Base-by-base conservation (phyloP, 2,888 invertebrate genomes). In the Philopedon plagiatum region DNA sequence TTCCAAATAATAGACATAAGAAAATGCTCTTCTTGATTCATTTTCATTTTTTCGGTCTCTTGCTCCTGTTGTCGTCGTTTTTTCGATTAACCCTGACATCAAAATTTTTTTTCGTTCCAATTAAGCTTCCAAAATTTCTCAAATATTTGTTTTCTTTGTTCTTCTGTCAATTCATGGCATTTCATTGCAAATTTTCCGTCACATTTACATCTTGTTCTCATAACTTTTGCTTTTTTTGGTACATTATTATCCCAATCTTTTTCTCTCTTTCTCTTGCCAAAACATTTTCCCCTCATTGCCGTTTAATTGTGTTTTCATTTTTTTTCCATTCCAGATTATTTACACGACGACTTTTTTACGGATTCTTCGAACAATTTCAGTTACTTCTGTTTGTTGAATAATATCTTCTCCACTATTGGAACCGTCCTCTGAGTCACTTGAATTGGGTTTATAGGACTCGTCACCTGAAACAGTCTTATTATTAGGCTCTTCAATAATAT, bases 101-200 rank as follows among this genome's bases (percentile, higher is more conserved):
- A 9, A 29, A 69, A 44, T 41, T 49, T 56, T n/a, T 73, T 65
- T 63, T 73, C 65, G 15, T 56, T 57, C 61, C 73, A 73, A n/a
- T 32, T 49, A 9, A 66, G 26, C 11, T 68, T 61, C 65, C 49
- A 71, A 65, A 66, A 67, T 19, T 26, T n/a, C 37, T 37, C 15
- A 58, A 69, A 64, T 19, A 64, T 64, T 2, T 46, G 18, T 64
- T 13, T 29, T 26, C 54, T 64, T 18, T 64, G 26, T 18, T 49
- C n/a, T 54, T 64, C 64, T 37, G 64, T 29, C 15, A 64, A 15
- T 11, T 37, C 51, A 15, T 4, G 11, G 19, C 64, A 64, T 64
- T 64, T 64, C 23, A 54, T 51, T 18, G 11, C 9, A 13, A 21
- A 29, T 4, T 64, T 64, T 2, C 18, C 29, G 15, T 19, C 34